Base-by-base conservation (phyloP, 2,888 invertebrate species). In the Bedellia somnulentella region DNA sequence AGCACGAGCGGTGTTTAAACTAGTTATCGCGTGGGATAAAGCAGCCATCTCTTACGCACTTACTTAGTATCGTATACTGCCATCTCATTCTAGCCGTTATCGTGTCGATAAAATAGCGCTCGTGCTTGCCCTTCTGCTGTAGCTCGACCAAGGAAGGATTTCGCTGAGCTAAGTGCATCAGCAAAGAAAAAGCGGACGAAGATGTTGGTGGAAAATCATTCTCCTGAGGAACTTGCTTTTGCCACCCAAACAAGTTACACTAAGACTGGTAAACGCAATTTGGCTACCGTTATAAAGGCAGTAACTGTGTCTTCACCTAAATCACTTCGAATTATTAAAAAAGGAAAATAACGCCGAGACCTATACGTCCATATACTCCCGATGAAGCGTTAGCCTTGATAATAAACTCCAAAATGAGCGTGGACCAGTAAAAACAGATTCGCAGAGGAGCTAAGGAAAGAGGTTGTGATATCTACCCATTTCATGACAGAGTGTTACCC, bases 211-310 rank as follows among this genome's bases (percentile, higher is more conserved):
- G n/a, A 10, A 11, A 23, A 11, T 11, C 23, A 23, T n/a, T 10
- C n/a, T 23, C 23, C 23, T 23, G 23, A 23, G 11, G 23, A 23
- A 23, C 23, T 23, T 4, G 23, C 23, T 9, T 23, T 23, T 23
- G 23, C 23, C n/a, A 23, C 23, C 9, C 23, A 23, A 23, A 11
- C 11, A n/a, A 11, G 23, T 4, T 23, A 10, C 11, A 11, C 23
- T 10, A 23, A 23, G 11, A 4, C 9, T 6, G 23, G 23, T 10
- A 4, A 23, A 11, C 9, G 23, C 9, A 23, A 23, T 11, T 9
- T 23, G 11, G 23, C 23, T 9, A 9, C 9, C 11, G 23, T 23
- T 9, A 23, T 23, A 23, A 23, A 23, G 10, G 11, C 9, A 23
- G 23, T 11, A 4, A 6, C 23, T 4, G 4, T 10, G 3, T 9